Percentiles rank a stretch among this genome's conserved stretches.
phyloP scores from a whole-genome alignment of 2,888 invertebrate species.

The Melipona bicolor region DNA sequence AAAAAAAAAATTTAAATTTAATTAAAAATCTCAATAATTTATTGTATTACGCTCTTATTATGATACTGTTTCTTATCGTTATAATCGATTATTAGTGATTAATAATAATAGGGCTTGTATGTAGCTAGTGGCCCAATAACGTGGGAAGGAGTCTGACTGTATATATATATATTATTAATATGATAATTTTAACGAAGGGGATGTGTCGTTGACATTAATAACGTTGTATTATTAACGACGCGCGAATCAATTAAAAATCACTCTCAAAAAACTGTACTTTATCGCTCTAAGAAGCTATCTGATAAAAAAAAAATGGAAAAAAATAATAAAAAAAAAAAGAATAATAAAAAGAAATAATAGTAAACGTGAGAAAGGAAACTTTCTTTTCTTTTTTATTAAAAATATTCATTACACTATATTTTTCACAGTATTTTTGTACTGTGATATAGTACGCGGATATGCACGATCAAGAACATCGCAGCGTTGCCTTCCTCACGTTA shows the following conservation, averaged over 20 bases:
- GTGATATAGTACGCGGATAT: conserved; percentile 43
- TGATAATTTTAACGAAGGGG: conserved; percentile 66
- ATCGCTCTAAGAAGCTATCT: conserved; percentile 28
- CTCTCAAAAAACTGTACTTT: conserved; percentile 41
- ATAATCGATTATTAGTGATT: conserved; percentile 67
- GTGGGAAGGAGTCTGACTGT: conserved; percentile 63
- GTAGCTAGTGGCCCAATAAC: conserved; percentile 64
- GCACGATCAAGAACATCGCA: conserved; percentile 41
- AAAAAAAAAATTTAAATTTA: conserved; percentile 46
- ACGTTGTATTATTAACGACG: conserved; percentile 29
- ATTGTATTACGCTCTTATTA: conserved; percentile 49
- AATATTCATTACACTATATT: conserved; percentile 55
- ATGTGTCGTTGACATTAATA: conserved; percentile 56
- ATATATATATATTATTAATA: conserved; percentile 59
- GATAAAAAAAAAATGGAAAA: background rate
- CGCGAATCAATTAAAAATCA: conserved; percentile 39
- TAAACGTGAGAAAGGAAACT: conserved; percentile 60
- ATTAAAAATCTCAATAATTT: conserved; percentile 64
- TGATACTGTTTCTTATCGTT: conserved; percentile 65
- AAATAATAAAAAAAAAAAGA: conserved; percentile 12
- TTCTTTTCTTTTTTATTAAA: conserved; percentile 50
- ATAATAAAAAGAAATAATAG: conserved; percentile 21
- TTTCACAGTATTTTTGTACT: conserved; percentile 61
- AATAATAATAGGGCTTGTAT: conserved; percentile 74
- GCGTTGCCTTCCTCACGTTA: conserved; percentile 59